Conservation (phyloP, 2,113 vertebrate genomes). For the Romanogobio albipinnatus region DNA sequence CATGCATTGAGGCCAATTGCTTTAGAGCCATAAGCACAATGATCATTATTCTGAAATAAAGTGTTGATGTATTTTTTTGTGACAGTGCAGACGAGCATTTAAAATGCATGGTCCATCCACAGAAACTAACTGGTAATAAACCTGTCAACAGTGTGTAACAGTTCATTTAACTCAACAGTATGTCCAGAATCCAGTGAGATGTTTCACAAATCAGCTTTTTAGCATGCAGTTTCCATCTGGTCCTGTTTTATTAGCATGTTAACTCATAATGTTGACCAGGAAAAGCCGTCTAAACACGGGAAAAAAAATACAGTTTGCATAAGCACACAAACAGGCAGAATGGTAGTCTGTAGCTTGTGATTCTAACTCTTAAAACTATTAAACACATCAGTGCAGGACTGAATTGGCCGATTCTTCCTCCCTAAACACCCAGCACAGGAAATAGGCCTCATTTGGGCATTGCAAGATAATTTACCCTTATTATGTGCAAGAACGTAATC, state of each 20-base stretch:
- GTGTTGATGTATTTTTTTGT: not conserved
- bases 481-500: not conserved
- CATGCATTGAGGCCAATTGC: not conserved
- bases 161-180: constrained; percentile 27
- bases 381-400: constrained; percentile 16
- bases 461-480: constrained; percentile 22
- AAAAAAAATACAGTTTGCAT: not conserved
- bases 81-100: not conserved
- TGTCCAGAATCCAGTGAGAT: constrained; percentile 23
- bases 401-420: constrained; percentile 19
- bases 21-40: not conserved
- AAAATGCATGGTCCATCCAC: not conserved
- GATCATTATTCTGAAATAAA: constrained; percentile 1
- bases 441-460: constrained; percentile 33
- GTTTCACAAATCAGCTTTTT: constrained; percentile 18
- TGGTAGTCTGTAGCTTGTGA: constrained; percentile 23
- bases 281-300: constrained; percentile 18
- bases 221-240: constrained; percentile 33
- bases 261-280: not conserved
- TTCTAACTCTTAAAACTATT: constrained; percentile 30
- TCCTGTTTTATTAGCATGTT: constrained; percentile 10
- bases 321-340: constrained; percentile 31
- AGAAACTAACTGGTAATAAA: not conserved
- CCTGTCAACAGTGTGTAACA: not conserved
- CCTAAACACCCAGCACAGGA: constrained; percentile 49